Evolutionary conservation across 92 coral and sea anemone genomes (phyloP).

Genomic region (Chrysogorgia sp.): DNA sequence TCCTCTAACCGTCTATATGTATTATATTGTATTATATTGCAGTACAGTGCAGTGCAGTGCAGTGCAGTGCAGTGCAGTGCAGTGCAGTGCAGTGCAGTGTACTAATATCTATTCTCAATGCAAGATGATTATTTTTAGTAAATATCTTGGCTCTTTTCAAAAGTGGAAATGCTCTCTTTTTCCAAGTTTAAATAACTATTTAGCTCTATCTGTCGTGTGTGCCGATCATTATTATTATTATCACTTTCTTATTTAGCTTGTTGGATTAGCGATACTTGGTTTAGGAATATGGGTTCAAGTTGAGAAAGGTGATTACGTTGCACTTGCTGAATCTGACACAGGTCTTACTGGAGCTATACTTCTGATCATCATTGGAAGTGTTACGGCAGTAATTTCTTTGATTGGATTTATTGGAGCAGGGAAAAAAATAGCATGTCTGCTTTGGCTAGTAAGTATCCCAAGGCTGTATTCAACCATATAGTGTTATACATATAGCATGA

Average conservation of each 20-base stretch:
- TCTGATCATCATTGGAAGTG: conserved; percentile 17
- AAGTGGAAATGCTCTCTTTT: background rate
- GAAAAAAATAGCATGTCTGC: background rate
- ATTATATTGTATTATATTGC: too few relatives aligned
- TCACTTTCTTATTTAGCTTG: conserved; percentile 6
- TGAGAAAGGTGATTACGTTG: conserved; percentile 37
- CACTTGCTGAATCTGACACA: conserved; percentile 40
- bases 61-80: too few relatives aligned
- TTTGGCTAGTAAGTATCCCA: conserved; percentile 32
- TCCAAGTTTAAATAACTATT: background rate
- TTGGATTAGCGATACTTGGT: conserved; percentile 23
- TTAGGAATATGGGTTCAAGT: conserved; percentile 44
- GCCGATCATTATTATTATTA: background rate
- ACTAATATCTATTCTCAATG: too few relatives aligned
- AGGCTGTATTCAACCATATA: background rate
- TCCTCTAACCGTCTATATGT: background rate
- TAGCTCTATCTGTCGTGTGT: background rate
- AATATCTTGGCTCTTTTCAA: too few relatives aligned
- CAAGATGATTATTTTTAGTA: too few relatives aligned
- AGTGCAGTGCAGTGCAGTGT: too few relatives aligned
- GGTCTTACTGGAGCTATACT: conserved; percentile 36
- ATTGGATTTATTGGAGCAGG: conserved; percentile 25
- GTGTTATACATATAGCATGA: too few relatives aligned
- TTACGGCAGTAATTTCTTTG: background rate
- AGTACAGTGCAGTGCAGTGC: too few relatives aligned